phyloP scores from a whole-genome alignment of 2,113 vertebrate species.

The Numida meleagris region DNA sequence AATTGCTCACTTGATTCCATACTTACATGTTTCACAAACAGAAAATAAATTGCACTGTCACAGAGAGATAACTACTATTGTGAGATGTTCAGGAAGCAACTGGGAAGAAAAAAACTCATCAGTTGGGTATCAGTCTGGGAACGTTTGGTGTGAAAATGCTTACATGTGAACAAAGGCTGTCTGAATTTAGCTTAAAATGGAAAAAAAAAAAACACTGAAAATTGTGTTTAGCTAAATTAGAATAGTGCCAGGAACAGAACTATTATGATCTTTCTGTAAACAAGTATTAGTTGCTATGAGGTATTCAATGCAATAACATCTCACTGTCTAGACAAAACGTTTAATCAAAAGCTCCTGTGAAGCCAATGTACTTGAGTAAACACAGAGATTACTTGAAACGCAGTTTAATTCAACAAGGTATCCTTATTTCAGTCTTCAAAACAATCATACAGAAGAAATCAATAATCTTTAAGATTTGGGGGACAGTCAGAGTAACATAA shows the following conservation, averaged over 20 bases:
- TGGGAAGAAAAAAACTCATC: background rate
- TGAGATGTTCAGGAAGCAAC: background rate
- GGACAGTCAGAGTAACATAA: background rate
- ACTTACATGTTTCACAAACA: background rate
- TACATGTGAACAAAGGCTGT: background rate
- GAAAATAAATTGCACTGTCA: background rate
- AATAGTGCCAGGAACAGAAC: background rate
- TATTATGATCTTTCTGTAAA: background rate
- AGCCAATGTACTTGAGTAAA: background rate
- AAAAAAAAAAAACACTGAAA: background rate
- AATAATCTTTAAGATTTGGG: background rate
- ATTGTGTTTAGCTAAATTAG: accelerated
- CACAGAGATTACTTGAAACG: background rate
- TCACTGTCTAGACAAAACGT: background rate
- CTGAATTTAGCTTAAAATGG: background rate
- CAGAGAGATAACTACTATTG: background rate
- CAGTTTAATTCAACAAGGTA: background rate
- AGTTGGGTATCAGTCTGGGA: background rate
- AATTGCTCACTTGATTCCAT: background rate
- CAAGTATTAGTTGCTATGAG: background rate
- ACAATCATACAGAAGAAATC: background rate
- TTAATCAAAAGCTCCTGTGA: background rate
- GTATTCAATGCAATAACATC: background rate
- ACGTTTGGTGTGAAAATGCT: background rate
- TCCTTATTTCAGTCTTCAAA: background rate